Base-by-base conservation (phyloP, 2,888 invertebrate species). In the Hypercompe scribonia region DNA sequence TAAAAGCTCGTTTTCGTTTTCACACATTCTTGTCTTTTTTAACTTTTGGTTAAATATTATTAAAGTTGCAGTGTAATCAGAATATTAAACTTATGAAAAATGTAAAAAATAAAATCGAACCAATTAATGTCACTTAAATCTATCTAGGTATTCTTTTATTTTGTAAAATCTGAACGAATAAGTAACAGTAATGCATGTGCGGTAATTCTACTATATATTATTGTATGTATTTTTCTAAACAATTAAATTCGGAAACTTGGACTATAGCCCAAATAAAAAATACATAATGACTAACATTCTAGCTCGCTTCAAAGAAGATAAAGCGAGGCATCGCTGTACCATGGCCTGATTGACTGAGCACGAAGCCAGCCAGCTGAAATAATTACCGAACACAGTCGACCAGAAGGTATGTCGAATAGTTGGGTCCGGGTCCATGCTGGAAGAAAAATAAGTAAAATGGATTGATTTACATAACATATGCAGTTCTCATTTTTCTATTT, bases 341-440 rank as follows among this genome's bases (percentile, higher is more conserved):
- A 98, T 98, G 0, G 98, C 97, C 91, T 98, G 98, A 90, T 98
- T 98, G 24, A 98, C 97, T 1, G 98, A 97, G 88, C 98, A 98
- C 1, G 98, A 97, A 0, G 98, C 97, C 72, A 98, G 92, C 97
- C 98, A 98, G 80, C 97, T 97, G 85, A 98, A 97, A 88, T 97
- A 97, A 87, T 97, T 98, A 8, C 98, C 98, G 70, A 97, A 94
- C 0, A 97, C 96, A 0, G 97, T 97, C 1, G 97, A 96, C 98
- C 98, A 98, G 85, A 98, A 97, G 0, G 98, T 97, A 87, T 98
- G 98, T 11, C 98, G 96, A 33, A 97, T 96, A 0, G 97, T 97
- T 1, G 98, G 98, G 90, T 98, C 97, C 31, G 96, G 93, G 88
- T 97, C 96, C 95, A 97, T 97, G 86, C 98, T 98, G 89, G 72